A percentile compares a stretch with the other conserved stretches of the same genome.
These are phyloP conservation scores for Rhopalosiphum nymphaeae DNA, from an alignment of 2,888 invertebrate species.

Conservation along the genomic window DNA sequence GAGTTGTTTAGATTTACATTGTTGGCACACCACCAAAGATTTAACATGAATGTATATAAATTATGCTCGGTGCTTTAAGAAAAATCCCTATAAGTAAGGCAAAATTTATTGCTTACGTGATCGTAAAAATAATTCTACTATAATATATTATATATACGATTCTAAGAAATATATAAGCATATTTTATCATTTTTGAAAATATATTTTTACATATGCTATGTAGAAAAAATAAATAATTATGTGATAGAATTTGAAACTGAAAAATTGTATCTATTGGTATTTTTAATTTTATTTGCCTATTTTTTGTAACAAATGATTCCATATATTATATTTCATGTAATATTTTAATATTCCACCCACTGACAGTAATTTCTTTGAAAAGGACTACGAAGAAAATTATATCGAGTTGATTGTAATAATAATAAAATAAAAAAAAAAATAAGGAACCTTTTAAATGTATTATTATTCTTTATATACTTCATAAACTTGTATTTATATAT, in stretches of 20 bases:
- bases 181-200: conserved; percentile 28
- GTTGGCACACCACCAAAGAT: conserved; percentile 34
- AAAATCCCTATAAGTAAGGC: conserved; percentile 37
- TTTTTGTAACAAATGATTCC: not conserved
- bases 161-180: not conserved
- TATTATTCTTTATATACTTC: not conserved
- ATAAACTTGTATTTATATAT: not conserved
- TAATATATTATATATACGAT: not conserved
- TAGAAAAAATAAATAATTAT: not conserved
- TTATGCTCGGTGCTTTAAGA: conserved; percentile 32
- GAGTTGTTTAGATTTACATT: conserved; percentile 20
- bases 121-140: conserved; percentile 45
- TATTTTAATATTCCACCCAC: not conserved
- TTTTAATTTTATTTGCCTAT: not conserved
- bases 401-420: not conserved
- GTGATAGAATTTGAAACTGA: not conserved
- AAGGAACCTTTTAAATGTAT: not conserved
- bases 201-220: not conserved
- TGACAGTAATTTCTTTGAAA: not conserved
- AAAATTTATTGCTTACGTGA: conserved; percentile 51
- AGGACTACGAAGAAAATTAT: not conserved
- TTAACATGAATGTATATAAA: conserved; percentile 13
- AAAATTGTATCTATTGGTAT: not conserved
- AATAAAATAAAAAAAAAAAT: not conserved
- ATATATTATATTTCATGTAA: not conserved